Conservation (phyloP, 2,888 invertebrate species). For the Pherbina coryleti region DNA sequence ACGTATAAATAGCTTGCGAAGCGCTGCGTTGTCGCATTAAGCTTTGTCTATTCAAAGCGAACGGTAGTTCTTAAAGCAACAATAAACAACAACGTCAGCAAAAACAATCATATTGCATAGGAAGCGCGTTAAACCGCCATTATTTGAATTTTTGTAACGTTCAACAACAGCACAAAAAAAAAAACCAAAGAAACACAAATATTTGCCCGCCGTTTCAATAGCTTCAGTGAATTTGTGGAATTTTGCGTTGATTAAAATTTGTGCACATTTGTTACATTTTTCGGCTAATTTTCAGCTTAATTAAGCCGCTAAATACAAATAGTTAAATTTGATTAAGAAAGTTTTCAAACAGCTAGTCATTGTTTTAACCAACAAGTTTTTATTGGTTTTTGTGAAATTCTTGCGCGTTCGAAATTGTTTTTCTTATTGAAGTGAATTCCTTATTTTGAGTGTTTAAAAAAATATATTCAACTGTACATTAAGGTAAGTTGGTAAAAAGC, state of each 20-base stretch:
- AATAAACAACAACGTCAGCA: not conserved
- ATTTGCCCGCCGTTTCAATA: slow-evolving; percentile 14
- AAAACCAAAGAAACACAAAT: not conserved
- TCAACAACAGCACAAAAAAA: not conserved
- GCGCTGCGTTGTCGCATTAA: slow-evolving; percentile 28
- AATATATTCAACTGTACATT: no score
- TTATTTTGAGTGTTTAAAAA: no score
- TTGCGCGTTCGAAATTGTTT: no score
- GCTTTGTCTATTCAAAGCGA: slow-evolving; percentile 34
- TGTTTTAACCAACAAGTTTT: no score
- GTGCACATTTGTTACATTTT: not conserved
- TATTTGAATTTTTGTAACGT: slow-evolving; percentile 8
- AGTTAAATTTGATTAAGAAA: no score
- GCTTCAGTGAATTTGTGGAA: slow-evolving; percentile 5
- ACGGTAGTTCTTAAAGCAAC: not conserved
- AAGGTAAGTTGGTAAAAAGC: no score
- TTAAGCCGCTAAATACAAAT: no score
- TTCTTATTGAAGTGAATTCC: no score
- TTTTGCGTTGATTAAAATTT: not conserved
- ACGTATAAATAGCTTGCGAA: slow-evolving; percentile 20
- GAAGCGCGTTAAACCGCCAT: not conserved
- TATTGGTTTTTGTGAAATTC: no score
- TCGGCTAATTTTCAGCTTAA: no score
- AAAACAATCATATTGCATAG: not conserved
- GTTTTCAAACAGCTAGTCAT: no score